phyloP scores from a whole-genome alignment of 2,888 invertebrate species.

The Nomada lathburiana region DNA sequence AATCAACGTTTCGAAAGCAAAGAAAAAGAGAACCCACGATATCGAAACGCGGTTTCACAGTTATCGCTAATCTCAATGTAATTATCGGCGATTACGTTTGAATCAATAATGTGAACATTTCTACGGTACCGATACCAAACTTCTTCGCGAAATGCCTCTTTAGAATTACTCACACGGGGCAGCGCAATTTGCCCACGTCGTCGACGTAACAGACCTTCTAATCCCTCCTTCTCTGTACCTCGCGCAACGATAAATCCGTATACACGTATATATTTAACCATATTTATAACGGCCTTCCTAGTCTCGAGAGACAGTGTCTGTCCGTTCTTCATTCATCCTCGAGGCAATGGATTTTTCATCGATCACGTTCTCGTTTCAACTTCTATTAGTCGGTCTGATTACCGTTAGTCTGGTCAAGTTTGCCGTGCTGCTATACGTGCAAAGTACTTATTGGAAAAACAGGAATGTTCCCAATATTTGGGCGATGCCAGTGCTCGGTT shows the following conservation, averaged over 20 bases:
- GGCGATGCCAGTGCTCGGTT: slow-evolving; percentile 63
- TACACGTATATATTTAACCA: slow-evolving; percentile 13
- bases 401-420: not conserved
- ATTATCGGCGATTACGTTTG: no score
- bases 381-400: slow-evolving; percentile 6
- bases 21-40: no score
- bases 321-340: slow-evolving; percentile 16
- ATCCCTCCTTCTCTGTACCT: slow-evolving; percentile 31
- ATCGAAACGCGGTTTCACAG: no score
- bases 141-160: no score
- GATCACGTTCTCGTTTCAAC: slow-evolving; percentile 11
- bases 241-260: slow-evolving; percentile 30
- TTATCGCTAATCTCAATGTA: no score
- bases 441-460: slow-evolving; percentile 67
- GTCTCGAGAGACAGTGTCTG: slow-evolving; percentile 20
- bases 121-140: no score
- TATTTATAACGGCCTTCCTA: slow-evolving; percentile 48
- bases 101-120: no score
- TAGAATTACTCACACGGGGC: slow-evolving; percentile 7
- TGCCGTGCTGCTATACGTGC: not conserved
- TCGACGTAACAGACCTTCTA: slow-evolving; percentile 40
- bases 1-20: no score
- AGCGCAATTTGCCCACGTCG: slow-evolving; percentile 28
- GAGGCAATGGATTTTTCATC: slow-evolving; percentile 27
- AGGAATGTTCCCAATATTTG: slow-evolving; percentile 59